Evolutionary conservation across 23 tunicate genomes (phyloP), one percentile per base, ranked within the genome.

Genomic region (Trididemnum clinides): DNA sequence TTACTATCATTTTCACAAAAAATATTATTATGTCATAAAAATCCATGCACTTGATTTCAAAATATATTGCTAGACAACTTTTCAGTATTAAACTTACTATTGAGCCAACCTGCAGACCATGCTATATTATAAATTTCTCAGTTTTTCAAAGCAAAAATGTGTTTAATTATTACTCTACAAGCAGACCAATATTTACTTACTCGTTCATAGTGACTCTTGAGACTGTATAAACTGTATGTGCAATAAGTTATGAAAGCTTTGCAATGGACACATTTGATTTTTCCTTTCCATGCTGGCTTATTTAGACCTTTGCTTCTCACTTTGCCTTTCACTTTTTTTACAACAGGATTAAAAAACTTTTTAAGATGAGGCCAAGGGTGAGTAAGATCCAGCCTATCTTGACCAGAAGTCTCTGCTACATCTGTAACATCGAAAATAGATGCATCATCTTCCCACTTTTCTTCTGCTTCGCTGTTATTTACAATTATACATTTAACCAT

Each of bases 361-460:
- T 66, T 66, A 66, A 66, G 75, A 32, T 66, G 75, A 29, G 75
- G 75, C 75, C 75, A 66, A 66, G 75, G 75, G 25, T 59, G 25
- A 31, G 7, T 66, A 20, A 29, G 37, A 29, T 32, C 69, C 21
- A 12, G 27, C 69, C 23, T 59, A 59, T 59, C 31, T 29, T 66
- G 37, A 66, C 31, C 75, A 12, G 66, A 59, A 19, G 66, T 15
- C 66, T 10, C 23, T 10, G 66, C 66, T n/a, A n/a, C 66, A 59
- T 10, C 66, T 59, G 66, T n/a, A 59, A 59, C 25, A 15, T 59
- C 66, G 22, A 25, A 12, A n/a, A n/a, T n/a, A n/a, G n/a, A n/a
- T n/a, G 21, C 25, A 59, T 59, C 25, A 28, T 59, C 25, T 59
- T 59, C 66, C 66, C 66, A 10, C 20, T 59, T n/a, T 10, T 59